Base-by-base conservation (phyloP, 2,113 vertebrate genomes). In the Neogale vison region DNA sequence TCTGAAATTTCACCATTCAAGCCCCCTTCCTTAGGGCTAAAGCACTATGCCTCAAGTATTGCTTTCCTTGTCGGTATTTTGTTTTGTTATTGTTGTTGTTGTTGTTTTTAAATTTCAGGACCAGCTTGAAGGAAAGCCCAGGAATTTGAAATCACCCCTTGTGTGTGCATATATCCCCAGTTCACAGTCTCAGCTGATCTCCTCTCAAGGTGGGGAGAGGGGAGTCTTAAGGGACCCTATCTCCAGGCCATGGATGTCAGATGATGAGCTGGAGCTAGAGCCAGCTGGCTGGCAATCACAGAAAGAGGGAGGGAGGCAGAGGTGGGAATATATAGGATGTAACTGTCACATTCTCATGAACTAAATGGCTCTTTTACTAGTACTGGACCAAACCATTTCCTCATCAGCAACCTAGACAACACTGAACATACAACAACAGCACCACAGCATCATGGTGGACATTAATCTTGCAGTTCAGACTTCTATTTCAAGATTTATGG, bases 1-100 rank as follows among this genome's bases (percentile, higher is more conserved):
- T n/a, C 11, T 89, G 67, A 72, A 88, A 86, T 92, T 96, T 36
- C 39, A 89, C 31, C 26, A n/a, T 82, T 63, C 59, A 67, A 84
- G 31, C 31, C 14, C 20, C 18, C 29, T 96, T 80, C 23, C 15
- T 85, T 89, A 67, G 90, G 2, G 81, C 57, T 81, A 90, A 69
- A 96, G 34, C 52, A 67, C 20, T 50, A 4, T 52, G 59, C 7
- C 39, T 91, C 71, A 92, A 61, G 18, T 39, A 42, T 17, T 34
- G 11, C 71, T 69, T 61, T 39, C 45, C 26, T 29, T 67, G 31
- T 71, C 63, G 31, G 29, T 18, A 31, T 61, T 42, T 72, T 20
- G 3, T 20, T 77, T 74, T 74, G 23, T 72, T 74, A n/a, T 74
- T 42, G 36, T 72, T 36, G 1, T 36, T 69, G 50, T 52, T 52